Evolutionary conservation across 2,797 vertebrate genomes (phyloP).

Genomic region (Danio albolineatus): DNA sequence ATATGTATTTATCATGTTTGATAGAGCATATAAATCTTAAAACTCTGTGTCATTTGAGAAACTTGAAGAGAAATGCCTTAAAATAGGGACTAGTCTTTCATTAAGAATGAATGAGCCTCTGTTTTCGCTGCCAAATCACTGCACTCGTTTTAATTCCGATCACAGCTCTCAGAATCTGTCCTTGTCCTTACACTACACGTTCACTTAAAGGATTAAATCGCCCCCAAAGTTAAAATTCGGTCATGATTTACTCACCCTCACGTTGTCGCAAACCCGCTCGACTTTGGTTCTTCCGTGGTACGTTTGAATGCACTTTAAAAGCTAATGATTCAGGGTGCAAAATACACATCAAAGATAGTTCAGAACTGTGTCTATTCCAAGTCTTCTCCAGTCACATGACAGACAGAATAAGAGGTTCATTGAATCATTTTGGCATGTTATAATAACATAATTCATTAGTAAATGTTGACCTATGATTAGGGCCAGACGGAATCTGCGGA

Average conservation of each 20-base stretch:
- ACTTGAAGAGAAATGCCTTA: constrained; percentile 67
- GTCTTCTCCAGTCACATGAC: not conserved
- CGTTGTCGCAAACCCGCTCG: constrained; percentile 1
- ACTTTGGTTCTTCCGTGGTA: constrained; percentile 7
- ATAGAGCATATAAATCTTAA: constrained; percentile 59
- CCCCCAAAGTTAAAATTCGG: constrained; percentile 12
- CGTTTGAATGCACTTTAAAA: constrained; percentile 8
- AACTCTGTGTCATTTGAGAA: constrained; percentile 58
- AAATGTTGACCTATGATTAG: too few relatives aligned
- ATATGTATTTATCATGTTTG: constrained; percentile 34
- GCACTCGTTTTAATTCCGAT: constrained; percentile 49
- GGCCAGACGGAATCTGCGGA: too few relatives aligned
- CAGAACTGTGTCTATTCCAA: not conserved
- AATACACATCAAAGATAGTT: not conserved
- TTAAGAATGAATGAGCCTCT: constrained; percentile 77
- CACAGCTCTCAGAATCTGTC: constrained; percentile 31
- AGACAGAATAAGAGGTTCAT: not conserved
- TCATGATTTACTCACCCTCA: not conserved
- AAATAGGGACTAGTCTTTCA: constrained; percentile 72
- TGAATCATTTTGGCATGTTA: not conserved
- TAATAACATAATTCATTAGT: too few relatives aligned
- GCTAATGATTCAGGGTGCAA: not conserved
- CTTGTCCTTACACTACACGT: constrained; percentile 29
- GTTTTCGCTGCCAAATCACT: constrained; percentile 65
- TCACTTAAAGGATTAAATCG: constrained; percentile 36